Evolutionary conservation across 2,888 invertebrate species (phyloP), one percentile per base, ranked within the genome.

Genomic region (Noctua janthina): DNA sequence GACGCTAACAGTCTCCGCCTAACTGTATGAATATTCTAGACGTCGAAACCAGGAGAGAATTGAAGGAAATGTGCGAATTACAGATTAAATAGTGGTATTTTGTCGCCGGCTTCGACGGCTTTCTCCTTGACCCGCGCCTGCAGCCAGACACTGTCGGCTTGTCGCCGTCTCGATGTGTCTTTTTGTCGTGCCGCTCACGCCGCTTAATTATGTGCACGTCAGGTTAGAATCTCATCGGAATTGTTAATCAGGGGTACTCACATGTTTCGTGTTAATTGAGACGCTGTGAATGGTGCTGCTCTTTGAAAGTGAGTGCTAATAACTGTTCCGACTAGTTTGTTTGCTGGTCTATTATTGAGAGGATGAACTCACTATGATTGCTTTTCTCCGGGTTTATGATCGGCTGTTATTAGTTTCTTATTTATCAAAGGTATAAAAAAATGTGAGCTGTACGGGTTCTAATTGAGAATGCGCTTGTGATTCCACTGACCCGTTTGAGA

Each of bases 81-180:
- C 56, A 81, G 76, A 79, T 76, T 70, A 80, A 83, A 84, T 73
- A 81, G 49, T 85, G 74, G 77, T 82, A 89, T 90, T 88, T 90
- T 81, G 87, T 85, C 85, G 89, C 82, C 86, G 82, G 68, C 73
- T 75, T 49, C 70, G 66, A 73, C 70, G 90, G 91, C 92, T 91
- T 91, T 94, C 94, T 93, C 94, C 94, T 95, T 95, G 94, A 95
- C 94, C 95, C 88, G 89, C 70, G 88, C 39, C 74, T 86, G 83
- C 89, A 87, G 87, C 88, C 88, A 90, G 88, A 89, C 87, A 78
- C 81, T 78, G 80, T 78, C 81, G 86, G 84, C 75, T 82, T 84
- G 87, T 82, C 89, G 81, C 80, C 69, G 83, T 83, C 77, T 84
- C 73, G 66, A 79, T 87, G 82, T 72, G 79, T 88, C 85, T 87